Percentiles rank a stretch among this genome's conserved stretches.
Conservation (phyloP, 1,140 invertebrate species). For the Drosophila gunungcola region DNA sequence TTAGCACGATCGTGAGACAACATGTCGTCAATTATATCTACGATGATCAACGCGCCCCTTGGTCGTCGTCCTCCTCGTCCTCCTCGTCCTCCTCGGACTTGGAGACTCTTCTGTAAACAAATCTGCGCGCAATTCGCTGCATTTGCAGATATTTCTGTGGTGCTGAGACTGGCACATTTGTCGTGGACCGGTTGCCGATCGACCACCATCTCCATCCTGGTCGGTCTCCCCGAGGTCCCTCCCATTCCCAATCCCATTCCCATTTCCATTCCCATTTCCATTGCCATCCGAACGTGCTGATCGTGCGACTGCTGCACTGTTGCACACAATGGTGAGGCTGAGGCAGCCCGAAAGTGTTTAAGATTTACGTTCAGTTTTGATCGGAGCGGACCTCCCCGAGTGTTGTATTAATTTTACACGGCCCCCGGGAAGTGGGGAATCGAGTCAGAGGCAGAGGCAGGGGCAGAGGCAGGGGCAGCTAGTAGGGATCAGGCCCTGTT, state of each 20-base stretch:
- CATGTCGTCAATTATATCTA: constrained; percentile 84
- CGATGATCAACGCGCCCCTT: constrained; percentile 63
- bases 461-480: background rate
- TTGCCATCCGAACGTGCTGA: constrained; percentile 73
- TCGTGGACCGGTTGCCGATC: constrained; percentile 58
- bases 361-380: constrained; percentile 84
- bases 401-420: constrained; percentile 73
- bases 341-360: constrained; percentile 54
- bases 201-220: constrained; percentile 13
- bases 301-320: constrained; percentile 65
- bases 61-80: background rate
- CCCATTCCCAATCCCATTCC: constrained; percentile 1
- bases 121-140: constrained; percentile 79
- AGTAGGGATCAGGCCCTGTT: constrained; percentile 8
- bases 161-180: constrained; percentile 78
- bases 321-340: constrained; percentile 42
- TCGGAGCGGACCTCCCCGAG: constrained; percentile 78
- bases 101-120: constrained; percentile 73
- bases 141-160: constrained; percentile 67
- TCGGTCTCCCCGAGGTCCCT: background rate
- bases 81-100: constrained; percentile 7
- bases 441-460: no score
- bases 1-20: constrained; percentile 84
- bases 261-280: background rate
- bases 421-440: background rate